A percentile compares a stretch with the other conserved stretches of the same genome.
These are phyloP conservation scores for Mesopsocus fuscifrons DNA, from an alignment of 2,888 invertebrate species.

Conservation along the genomic window DNA sequence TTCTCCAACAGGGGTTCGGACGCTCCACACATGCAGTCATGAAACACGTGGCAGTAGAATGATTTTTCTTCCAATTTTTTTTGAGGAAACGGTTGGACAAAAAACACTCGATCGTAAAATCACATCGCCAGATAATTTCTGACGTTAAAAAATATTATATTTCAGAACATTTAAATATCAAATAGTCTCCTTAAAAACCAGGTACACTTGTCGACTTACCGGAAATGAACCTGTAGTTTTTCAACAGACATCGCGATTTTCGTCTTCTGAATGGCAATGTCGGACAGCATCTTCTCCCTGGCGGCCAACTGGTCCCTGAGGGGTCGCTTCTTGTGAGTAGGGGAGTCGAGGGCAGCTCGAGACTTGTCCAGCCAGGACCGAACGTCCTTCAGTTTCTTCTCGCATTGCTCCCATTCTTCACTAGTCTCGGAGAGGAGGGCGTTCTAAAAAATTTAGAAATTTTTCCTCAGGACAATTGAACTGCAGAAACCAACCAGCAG, in stretches of 20 bases:
- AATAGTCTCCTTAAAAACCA: no score
- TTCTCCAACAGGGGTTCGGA: no score
- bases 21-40: no score
- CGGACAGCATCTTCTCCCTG: conserved; percentile 70
- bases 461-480: conserved; percentile 1
- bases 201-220: background rate
- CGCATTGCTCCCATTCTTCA: conserved; percentile 93
- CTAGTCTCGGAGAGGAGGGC: conserved; percentile 76
- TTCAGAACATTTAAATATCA: no score
- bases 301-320: conserved; percentile 69
- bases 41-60: no score
- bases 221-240: conserved; percentile 82
- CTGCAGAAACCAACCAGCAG: no score
- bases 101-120: no score
- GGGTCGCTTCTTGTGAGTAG: conserved; percentile 70
- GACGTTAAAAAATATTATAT: no score
- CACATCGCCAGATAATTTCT: no score
- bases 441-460: conserved; percentile 36
- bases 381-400: conserved; percentile 80
- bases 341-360: conserved; percentile 50
- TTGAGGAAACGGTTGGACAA: no score
- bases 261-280: conserved; percentile 74
- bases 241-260: conserved; percentile 77
- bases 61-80: no score
- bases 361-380: conserved; percentile 80